Evolutionary conservation across 2,797 vertebrate species (phyloP).

Genomic region (Limnodromus scolopaceus): DNA sequence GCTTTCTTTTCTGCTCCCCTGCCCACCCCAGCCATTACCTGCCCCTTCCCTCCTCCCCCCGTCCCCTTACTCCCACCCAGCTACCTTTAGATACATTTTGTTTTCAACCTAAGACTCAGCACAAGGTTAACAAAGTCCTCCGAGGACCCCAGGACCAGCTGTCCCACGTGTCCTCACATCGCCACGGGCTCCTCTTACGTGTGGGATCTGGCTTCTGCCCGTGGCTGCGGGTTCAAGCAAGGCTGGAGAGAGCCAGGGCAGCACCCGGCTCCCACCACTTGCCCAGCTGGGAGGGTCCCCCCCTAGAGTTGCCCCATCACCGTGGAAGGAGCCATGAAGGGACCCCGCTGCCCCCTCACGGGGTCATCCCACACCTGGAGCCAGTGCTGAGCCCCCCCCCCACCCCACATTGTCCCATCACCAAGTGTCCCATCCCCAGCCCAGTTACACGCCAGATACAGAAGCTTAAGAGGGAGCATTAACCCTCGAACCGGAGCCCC

Average conservation of each 20-base stretch:
- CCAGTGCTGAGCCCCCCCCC: not conserved
- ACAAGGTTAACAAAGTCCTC: not conserved
- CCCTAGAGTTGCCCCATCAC: not conserved
- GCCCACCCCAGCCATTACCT: not conserved
- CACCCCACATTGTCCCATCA: not conserved
- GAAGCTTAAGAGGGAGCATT: constrained; percentile 17
- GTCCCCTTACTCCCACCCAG: not conserved
- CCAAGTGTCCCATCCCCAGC: not conserved
- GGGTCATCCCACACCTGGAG: fast-evolving
- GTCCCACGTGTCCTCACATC: not conserved
- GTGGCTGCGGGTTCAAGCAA: fast-evolving
- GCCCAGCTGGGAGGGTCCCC: not conserved
- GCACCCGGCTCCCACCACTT: fast-evolving
- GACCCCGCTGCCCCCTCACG: fast-evolving
- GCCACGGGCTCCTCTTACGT: not conserved
- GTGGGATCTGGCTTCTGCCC: not conserved
- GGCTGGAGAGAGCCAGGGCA: not conserved
- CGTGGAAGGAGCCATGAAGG: not conserved
- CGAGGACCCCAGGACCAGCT: not conserved
- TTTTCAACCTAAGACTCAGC: not conserved
- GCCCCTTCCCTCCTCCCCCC: not conserved
- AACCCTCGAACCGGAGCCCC: not conserved
- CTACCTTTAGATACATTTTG: not conserved
- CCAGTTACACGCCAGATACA: not conserved
- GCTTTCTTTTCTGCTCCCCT: not conserved